These are phyloP conservation scores for Megalops cyprinoides DNA, from an alignment of 2,797 vertebrate genomes.

Conservation along the genomic window DNA sequence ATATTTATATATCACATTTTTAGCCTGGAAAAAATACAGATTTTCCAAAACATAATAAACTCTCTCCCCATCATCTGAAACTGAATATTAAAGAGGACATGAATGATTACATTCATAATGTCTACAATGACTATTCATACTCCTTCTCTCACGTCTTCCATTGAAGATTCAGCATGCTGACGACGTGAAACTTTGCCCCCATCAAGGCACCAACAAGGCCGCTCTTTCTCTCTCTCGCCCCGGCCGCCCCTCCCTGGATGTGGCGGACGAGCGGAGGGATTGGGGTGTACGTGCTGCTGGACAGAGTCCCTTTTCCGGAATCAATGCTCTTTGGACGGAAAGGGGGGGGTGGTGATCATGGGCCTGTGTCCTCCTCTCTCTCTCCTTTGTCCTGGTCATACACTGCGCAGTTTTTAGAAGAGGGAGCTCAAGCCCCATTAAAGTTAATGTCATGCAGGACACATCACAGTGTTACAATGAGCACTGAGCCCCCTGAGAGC, in stretches of 20 bases:
- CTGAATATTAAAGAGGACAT: slow-evolving; percentile 40
- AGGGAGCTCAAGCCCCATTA: slow-evolving; percentile 38
- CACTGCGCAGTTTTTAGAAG: slow-evolving; percentile 31
- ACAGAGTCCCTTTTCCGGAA: slow-evolving; percentile 64
- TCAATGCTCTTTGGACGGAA: slow-evolving; percentile 64
- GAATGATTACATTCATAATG: slow-evolving; percentile 51
- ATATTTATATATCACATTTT: too few species aligned
- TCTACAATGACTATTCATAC: slow-evolving; percentile 45
- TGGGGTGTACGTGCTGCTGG: slow-evolving; percentile 68
- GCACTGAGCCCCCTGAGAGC: slow-evolving; percentile 39
- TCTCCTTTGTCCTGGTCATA: slow-evolving; percentile 30
- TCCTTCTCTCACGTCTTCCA: slow-evolving; percentile 47
- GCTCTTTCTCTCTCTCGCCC: slow-evolving; percentile 38
- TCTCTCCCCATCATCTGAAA: slow-evolving; percentile 32
- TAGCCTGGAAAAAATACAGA: slow-evolving; percentile 42
- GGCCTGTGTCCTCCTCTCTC: slow-evolving; percentile 45
- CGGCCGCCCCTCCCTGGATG: slow-evolving; percentile 46
- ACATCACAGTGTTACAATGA: slow-evolving; percentile 48
- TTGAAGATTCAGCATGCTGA: slow-evolving; percentile 49
- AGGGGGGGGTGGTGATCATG: too few species aligned
- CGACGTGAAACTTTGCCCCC: slow-evolving; percentile 39
- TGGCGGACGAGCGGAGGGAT: slow-evolving; percentile 48
- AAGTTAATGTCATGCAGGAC: slow-evolving; percentile 55
- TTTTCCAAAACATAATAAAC: slow-evolving; percentile 44
- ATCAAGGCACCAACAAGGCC: background rate